Evolutionary conservation across 2,888 invertebrate species (phyloP).

Genomic region (Orthosia gothica): DNA sequence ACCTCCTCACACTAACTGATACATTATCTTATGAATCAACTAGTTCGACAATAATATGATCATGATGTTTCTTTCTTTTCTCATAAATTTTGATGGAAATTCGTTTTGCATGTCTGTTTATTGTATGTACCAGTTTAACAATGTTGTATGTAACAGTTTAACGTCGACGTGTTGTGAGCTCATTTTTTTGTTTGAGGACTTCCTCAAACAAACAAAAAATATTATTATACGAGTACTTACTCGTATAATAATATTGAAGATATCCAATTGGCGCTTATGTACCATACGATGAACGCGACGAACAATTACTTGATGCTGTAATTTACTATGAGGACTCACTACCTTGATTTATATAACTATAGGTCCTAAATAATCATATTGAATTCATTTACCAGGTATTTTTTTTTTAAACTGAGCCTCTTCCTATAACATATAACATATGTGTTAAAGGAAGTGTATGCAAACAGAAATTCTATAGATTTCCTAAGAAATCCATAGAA

Average conservation of each 20-base stretch:
- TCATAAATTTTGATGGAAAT: not conserved
- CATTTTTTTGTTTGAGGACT: not conserved
- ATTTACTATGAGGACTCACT: not conserved
- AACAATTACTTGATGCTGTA: not conserved
- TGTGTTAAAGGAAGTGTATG: too few relatives aligned
- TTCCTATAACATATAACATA: too few relatives aligned
- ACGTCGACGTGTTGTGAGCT: not conserved
- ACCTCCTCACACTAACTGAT: slow-evolving; percentile 10
- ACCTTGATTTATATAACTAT: not conserved
- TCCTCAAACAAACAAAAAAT: too few relatives aligned
- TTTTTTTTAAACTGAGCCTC: not conserved
- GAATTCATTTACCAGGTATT: not conserved
- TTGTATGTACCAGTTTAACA: not conserved
- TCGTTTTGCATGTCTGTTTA: too few relatives aligned
- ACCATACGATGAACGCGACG: not conserved
- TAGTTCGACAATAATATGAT: not conserved
- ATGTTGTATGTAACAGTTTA: not conserved
- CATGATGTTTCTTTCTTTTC: too few relatives aligned
- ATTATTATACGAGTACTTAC: too few relatives aligned
- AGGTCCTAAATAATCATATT: not conserved
- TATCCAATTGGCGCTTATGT: not conserved
- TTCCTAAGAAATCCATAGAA: too few relatives aligned
- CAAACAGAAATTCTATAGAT: too few relatives aligned
- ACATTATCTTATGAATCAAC: not conserved
- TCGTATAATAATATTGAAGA: not conserved